Evolutionary conservation across 2,113 vertebrate species (phyloP).

Genomic region (Amia ocellicauda): DNA sequence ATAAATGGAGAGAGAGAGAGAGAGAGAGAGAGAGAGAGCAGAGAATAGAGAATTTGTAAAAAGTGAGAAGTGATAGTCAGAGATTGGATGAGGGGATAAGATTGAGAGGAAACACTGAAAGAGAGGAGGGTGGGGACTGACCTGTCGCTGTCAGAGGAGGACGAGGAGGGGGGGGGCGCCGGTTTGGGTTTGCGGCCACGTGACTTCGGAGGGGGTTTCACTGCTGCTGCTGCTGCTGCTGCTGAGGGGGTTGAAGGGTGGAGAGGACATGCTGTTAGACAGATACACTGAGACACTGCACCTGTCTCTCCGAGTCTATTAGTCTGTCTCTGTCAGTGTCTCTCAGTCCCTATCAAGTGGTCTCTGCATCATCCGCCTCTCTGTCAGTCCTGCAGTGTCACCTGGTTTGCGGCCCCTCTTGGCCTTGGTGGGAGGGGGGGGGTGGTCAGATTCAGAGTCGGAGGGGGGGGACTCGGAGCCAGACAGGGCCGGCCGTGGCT

Average conservation of each 20-base stretch:
- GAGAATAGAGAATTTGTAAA: too few relatives aligned
- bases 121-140: constrained; percentile 34
- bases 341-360: neutral
- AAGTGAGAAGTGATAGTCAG: neutral
- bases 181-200: constrained; percentile 79
- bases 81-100: neutral
- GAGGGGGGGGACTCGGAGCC: constrained; percentile 48
- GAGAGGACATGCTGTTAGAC: neutral
- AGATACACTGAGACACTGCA: too few relatives aligned
- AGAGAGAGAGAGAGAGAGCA: neutral
- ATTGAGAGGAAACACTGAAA: too few relatives aligned
- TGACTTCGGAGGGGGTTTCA: constrained; percentile 83
- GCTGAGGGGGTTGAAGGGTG: neutral
- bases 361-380: neutral
- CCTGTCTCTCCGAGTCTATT: too few relatives aligned
- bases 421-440: constrained; percentile 79
- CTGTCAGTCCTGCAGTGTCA: too few relatives aligned
- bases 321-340: too few relatives aligned
- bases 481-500: constrained; percentile 65
- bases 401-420: constrained; percentile 80
- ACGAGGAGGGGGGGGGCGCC: constrained; percentile 49
- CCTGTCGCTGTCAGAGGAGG: constrained; percentile 88
- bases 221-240: too few relatives aligned
- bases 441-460: constrained; percentile 72
- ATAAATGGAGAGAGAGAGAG: too few relatives aligned